Evolutionary conservation across 2,888 invertebrate species (phyloP), one percentile per base, ranked within the genome.

Genomic region (Pemphredon lugubris): DNA sequence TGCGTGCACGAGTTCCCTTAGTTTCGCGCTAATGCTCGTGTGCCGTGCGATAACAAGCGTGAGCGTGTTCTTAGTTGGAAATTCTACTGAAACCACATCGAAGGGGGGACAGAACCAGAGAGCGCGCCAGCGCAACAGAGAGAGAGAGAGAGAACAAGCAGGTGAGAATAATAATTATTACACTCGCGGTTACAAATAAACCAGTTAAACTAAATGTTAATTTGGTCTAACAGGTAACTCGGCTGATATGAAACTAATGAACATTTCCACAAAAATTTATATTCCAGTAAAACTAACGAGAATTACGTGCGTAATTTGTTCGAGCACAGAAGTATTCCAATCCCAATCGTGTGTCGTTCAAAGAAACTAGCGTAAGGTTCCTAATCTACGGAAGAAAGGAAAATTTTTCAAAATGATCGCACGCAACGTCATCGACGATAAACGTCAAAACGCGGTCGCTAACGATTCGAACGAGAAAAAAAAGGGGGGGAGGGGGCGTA

Each of bases 41-140:
- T 67, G 67, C 59, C 70, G 48, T 44, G 69, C 58, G 70, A 70
- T 72, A 72, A 72, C 72, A 70, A 72, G 72, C 72, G 39, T 57
- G 58, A 57, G 53, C 69, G 70, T 48, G 70, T 72, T 72, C 69
- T 72, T 72, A 72, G 72, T 64, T 70, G 51, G 58, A 70, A 72
- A 70, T 69, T 70, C 64, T 64, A 44, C 53, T 20, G 70, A 64
- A 72, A 71, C 68, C 70, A 45, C 39, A 69, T 64, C 54, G 55
- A 68, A 67, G 40, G 26, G 34, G 45, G 37, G 57, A 47, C 55
- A 54, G 44, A 40, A 30, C 32, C 39, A 47, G 47, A 34, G 64
- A 58, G 53, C 6, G 21, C 13, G 20, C 13, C n/a, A 6, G 44
- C 4, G 14, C 2, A 14, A 13, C 6, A 37, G 7, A 30, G 44